phyloP scores from a whole-genome alignment of 2,888 invertebrate genomes.

The Papilio protenor region DNA sequence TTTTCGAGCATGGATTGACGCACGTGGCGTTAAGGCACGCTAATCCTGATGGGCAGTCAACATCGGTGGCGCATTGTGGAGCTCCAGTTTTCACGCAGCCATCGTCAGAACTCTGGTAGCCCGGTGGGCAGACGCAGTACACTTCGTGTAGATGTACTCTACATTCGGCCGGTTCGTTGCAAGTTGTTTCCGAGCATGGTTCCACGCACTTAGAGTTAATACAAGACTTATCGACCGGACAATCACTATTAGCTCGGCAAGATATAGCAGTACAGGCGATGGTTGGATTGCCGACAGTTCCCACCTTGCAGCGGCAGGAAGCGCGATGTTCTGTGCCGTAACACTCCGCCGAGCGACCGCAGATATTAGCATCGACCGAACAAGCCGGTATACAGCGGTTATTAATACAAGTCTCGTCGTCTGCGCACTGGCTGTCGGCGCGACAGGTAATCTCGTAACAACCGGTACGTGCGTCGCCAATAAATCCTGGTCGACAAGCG shows the following conservation, averaged over 20 bases:
- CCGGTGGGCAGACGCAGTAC: slow-evolving; percentile 92
- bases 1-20: slow-evolving; percentile 91
- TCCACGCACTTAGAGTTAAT: slow-evolving; percentile 91
- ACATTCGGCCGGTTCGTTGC: slow-evolving; percentile 90
- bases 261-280: slow-evolving; percentile 91
- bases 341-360: slow-evolving; percentile 92
- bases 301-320: slow-evolving; percentile 92
- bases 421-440: slow-evolving; percentile 90
- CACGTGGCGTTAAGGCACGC: slow-evolving; percentile 93
- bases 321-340: slow-evolving; percentile 91
- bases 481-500: slow-evolving; percentile 91
- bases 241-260: slow-evolving; percentile 91
- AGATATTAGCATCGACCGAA: slow-evolving; percentile 87
- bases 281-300: slow-evolving; percentile 92
- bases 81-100: slow-evolving; percentile 86
- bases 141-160: slow-evolving; percentile 90
- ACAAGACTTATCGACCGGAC: slow-evolving; percentile 92
- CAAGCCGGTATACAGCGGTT: slow-evolving; percentile 93
- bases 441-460: slow-evolving; percentile 91
- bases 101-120: slow-evolving; percentile 86
- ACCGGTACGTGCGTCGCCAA: slow-evolving; percentile 93
- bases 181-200: slow-evolving; percentile 89
- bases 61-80: slow-evolving; percentile 89
- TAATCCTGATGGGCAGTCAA: slow-evolving; percentile 92
- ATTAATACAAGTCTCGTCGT: slow-evolving; percentile 93